Evolutionary conservation across 2,888 invertebrate species (phyloP), one percentile per base, ranked within the genome.

Genomic region (Morpho achilles): DNA sequence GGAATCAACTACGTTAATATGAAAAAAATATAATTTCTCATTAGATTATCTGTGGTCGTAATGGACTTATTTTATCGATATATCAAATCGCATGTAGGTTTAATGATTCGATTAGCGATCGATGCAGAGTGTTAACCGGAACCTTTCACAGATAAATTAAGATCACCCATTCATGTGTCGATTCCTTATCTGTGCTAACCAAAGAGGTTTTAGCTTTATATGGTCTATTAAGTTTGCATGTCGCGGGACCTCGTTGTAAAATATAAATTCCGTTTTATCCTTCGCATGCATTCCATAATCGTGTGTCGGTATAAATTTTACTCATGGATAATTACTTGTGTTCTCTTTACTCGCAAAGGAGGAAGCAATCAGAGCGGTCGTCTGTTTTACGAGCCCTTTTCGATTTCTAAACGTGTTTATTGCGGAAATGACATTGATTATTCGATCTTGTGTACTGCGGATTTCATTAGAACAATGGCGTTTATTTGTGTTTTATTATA

Each of bases 161-260:
- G 84, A 87, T 83, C 86, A 85, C 81, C 88, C 80, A 88, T 89
- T 88, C 86, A 89, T 80, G 78, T 70, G 87, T 86, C 85, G 74
- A 75, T 72, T 75, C 76, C 80, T 84, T 86, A 86, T 84, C 84
- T 81, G 71, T 69, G 45, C 60, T 73, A 81, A 81, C 84, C 57
- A 60, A 62, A 63, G 67, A 66, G 67, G 65, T 66, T 68, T 65
- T 59, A 61, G 53, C 63, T 64, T 73, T 79, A 78, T 80, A 80
- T 77, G 80, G 75, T 82, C 83, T 83, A 85, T 87, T 85, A 84
- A 80, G 73, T 74, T 74, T 72, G 73, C 75, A 73, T 77, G 81
- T 84, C 81, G 79, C 81, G 79, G 78, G 50, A 53, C 53, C 61
- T 80, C 78, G 71, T 72, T 70, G 74, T 82, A 73, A 82, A 82